These are phyloP conservation scores for Clarias magur DNA, from an alignment of 2,113 vertebrate genomes.

Conservation along the genomic window DNA sequence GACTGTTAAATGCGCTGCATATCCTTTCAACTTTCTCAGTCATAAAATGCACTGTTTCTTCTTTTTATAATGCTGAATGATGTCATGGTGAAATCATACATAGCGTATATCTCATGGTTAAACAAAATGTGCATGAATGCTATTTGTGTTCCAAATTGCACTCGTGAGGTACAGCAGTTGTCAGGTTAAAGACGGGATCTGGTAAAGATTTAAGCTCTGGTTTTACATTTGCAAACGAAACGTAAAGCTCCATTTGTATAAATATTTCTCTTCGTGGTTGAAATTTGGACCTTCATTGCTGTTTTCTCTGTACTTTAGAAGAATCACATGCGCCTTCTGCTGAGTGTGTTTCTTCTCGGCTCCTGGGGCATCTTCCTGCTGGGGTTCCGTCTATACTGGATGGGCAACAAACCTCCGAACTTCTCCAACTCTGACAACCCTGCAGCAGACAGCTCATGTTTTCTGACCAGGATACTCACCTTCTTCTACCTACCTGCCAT, in stretches of 20 bases:
- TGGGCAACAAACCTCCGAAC: constrained; percentile 98
- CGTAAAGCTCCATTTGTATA: constrained; percentile 40
- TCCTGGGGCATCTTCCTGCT: constrained; percentile 85
- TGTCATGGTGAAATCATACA: constrained; percentile 39
- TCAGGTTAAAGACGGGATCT: constrained; percentile 33
- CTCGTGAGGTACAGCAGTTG: constrained; percentile 38
- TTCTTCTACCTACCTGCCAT: constrained; percentile 90
- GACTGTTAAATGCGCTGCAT: background rate
- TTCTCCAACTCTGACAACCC: constrained; percentile 99
- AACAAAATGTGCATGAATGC: constrained; percentile 39
- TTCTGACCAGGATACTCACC: constrained; percentile 84
- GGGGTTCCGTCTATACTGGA: constrained; percentile 93
- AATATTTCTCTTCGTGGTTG: background rate
- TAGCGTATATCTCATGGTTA: constrained; percentile 30
- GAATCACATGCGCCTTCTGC: constrained; percentile 82
- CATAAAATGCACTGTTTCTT: constrained; percentile 31
- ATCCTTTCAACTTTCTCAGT: background rate
- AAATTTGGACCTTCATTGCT: constrained; percentile 25
- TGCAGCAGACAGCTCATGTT: constrained; percentile 86
- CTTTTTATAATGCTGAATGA: constrained; percentile 30
- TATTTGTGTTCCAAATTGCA: constrained; percentile 41
- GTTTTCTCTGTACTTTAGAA: constrained; percentile 68
- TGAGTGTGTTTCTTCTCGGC: constrained; percentile 84
- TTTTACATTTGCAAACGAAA: constrained; percentile 43
- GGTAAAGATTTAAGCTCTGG: constrained; percentile 19